These are phyloP conservation scores for Melanocharis versteri DNA, from an alignment of 2,113 vertebrate species.

Conservation along the genomic window DNA sequence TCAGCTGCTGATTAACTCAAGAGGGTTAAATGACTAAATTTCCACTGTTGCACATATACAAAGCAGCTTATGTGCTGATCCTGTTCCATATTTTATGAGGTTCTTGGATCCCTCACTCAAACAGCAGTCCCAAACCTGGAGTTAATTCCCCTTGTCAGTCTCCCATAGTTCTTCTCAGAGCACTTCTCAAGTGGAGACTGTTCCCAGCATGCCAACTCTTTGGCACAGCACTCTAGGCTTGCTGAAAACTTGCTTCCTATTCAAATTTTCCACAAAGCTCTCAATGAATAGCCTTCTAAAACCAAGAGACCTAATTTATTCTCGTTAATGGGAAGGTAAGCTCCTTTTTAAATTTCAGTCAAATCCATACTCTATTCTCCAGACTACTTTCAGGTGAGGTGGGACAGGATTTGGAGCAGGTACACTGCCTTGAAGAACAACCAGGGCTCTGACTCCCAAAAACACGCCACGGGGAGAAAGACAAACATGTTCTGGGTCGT, in stretches of 20 bases:
- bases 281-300: not conserved
- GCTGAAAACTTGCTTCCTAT: not conserved
- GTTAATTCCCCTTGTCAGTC: constrained; percentile 33
- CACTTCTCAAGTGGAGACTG: not conserved
- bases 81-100: constrained; percentile 60
- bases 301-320: not conserved
- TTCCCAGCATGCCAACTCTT: not conserved
- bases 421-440: not conserved
- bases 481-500: accelerated
- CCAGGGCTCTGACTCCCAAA: accelerated
- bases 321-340: not conserved
- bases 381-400: not conserved
- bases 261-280: constrained; percentile 8
- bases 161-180: not conserved
- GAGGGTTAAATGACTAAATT: constrained; percentile 45
- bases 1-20: constrained; percentile 55
- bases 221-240: not conserved
- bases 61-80: constrained; percentile 54
- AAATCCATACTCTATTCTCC: not conserved
- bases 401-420: not conserved
- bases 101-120: constrained; percentile 10
- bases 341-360: not conserved
- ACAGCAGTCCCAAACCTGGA: not conserved
- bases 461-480: accelerated
- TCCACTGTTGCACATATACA: constrained; percentile 40